Evolutionary conservation across 2,888 invertebrate genomes (phyloP), one percentile per base, ranked within the genome.

Genomic region (Synergus laeviventris): DNA sequence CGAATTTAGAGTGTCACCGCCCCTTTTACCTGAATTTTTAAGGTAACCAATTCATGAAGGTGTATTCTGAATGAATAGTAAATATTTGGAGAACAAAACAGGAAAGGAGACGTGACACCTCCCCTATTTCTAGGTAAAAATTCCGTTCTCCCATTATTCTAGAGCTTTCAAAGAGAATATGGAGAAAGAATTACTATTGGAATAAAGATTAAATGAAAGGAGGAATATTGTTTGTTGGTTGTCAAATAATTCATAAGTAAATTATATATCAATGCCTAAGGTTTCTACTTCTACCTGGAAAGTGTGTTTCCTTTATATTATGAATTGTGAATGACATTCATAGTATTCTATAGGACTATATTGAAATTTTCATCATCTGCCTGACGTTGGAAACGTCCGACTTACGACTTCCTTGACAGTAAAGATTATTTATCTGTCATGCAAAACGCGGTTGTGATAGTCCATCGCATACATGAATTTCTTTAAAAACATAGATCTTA

Each of bases 381-480:
- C 31, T 45, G 66, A 49, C 45, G 16, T 49, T 70, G n/a, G 14
- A 70, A 70, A 70, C 24, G 45, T 21, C 49, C 24, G 45, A 49
- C 42, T 45, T 66, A 45, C 66, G 42, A 66, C 45, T 70, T 70
- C 66, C 66, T 45, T 45, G 42, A 59, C 59, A 21, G 59, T 59
- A 12, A 14, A 70, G 42, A 45, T 70, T 70, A 45, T 70, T 70
- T 70, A 45, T 70, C 66, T 24, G 24, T 59, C 59, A 59, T 59
- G 24, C 66, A 49, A 49, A 70, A 70, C 49, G 39, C 39, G 64
- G 42, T 42, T 64, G 64, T 42, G 64, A 64, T 64, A 64, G 49
- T 18, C 49, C n/a, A 70, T 70, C 70, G 70, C 31, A 54, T 70
- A 49, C 49, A 70, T 70, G 70, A 70, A 49, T 70, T 70, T 54